These are phyloP conservation scores for Chrysocyon brachyurus DNA, from an alignment of 2,797 vertebrate species.

Conservation along the genomic window DNA sequence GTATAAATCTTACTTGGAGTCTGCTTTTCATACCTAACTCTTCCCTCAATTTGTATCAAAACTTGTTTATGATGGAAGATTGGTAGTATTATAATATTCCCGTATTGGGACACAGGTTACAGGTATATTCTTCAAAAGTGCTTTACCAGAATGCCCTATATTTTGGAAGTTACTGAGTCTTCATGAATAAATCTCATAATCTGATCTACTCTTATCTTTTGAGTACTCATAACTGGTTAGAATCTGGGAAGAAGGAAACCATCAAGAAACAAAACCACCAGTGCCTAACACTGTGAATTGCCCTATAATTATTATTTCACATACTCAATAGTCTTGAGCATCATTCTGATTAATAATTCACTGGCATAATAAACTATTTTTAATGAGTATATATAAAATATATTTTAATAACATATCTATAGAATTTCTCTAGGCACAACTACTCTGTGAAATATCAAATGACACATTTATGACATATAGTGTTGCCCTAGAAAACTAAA, in stretches of 20 bases:
- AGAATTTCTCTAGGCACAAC: not conserved
- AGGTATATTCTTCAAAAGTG: not conserved
- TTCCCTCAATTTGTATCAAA: not conserved
- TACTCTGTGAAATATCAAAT: slow-evolving; percentile 41
- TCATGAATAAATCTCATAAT: not conserved
- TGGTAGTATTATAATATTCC: not conserved
- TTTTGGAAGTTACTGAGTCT: not conserved
- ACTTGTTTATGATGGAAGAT: not conserved
- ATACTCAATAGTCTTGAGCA: not conserved
- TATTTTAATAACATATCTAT: not conserved
- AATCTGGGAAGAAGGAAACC: not conserved
- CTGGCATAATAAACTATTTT: not conserved
- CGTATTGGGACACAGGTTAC: not conserved
- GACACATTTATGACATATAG: not conserved
- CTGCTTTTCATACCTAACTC: not conserved
- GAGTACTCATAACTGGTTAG: not conserved
- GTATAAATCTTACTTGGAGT: no score
- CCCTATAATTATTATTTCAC: not conserved
- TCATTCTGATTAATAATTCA: not conserved
- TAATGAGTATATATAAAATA: not conserved
- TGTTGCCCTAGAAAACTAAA: not conserved
- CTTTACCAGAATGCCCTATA: not conserved
- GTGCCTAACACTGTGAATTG: not conserved
- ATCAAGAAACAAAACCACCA: not conserved
- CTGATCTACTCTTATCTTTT: not conserved